Percentiles rank a stretch among this genome's conserved stretches.
Conservation (phyloP, 2,888 invertebrate species). For the Drepana falcataria region DNA sequence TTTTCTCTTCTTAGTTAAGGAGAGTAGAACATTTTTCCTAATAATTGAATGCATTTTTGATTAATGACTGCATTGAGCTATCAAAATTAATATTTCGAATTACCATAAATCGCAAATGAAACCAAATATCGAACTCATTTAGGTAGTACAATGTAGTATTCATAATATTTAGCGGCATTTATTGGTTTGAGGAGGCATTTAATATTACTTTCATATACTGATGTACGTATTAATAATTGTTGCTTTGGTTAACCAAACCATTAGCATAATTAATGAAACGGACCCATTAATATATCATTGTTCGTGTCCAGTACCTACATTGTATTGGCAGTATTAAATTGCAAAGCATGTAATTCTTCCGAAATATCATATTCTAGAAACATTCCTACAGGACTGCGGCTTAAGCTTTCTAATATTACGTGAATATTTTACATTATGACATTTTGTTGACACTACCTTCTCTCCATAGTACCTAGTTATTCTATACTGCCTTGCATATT, state of each 20-base stretch:
- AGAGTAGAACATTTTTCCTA: slow-evolving; percentile 52
- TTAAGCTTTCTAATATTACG: no score
- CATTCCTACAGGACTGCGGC: slow-evolving; percentile 16
- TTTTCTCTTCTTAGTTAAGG: slow-evolving; percentile 57
- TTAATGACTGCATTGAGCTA: slow-evolving; percentile 25
- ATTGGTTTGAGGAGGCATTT: no score
- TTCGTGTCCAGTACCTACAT: no score
- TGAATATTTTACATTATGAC: slow-evolving; percentile 8
- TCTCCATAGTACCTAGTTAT: not conserved
- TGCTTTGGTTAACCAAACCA: no score
- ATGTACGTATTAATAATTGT: no score
- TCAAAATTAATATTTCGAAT: slow-evolving; percentile 4
- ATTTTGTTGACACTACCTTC: slow-evolving; percentile 2
- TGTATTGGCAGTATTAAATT: no score
- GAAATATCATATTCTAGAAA: slow-evolving; percentile 22
- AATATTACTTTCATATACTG: no score
- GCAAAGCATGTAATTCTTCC: slow-evolving; percentile 48
- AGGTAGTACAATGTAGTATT: no score
- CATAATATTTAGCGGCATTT: no score
- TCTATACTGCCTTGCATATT: not conserved
- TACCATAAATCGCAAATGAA: not conserved
- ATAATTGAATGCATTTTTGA: slow-evolving; percentile 35
- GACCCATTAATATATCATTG: no score
- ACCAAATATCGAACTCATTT: not conserved
- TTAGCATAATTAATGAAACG: no score